phyloP scores from a whole-genome alignment of 1,140 invertebrate species.

The Vanessa tameamea region DNA sequence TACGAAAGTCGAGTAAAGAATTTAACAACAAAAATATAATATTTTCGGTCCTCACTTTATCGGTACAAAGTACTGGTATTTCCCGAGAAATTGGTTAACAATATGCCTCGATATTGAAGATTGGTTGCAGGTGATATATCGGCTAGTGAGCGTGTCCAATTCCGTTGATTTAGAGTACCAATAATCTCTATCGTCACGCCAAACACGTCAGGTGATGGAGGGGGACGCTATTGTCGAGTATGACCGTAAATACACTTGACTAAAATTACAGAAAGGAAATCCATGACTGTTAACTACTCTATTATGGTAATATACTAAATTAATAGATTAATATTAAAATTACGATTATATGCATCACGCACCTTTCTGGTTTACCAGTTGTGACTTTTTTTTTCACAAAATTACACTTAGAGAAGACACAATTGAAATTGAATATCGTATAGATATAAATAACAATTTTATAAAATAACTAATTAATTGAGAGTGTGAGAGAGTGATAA shows the following conservation, averaged over 20 bases:
- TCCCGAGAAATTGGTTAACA: constrained; percentile 31
- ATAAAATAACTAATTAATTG: too few species aligned
- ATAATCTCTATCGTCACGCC: constrained; percentile 59
- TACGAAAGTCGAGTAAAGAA: background rate
- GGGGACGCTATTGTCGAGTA: constrained; percentile 49
- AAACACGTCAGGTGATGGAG: constrained; percentile 54
- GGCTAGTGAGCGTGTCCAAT: constrained; percentile 60
- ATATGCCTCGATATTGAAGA: constrained; percentile 37
- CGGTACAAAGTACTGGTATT: constrained; percentile 31
- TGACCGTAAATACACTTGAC: background rate
- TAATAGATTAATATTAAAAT: too few species aligned
- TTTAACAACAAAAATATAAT: constrained; percentile 4
- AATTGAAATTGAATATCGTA: too few species aligned
- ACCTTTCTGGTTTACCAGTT: too few species aligned
- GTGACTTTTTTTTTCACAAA: too few species aligned
- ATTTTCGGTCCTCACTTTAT: constrained; percentile 12
- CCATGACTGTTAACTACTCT: background rate
- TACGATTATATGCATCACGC: too few species aligned
- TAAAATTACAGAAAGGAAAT: background rate
- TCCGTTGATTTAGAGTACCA: constrained; percentile 64
- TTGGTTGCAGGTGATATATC: constrained; percentile 37
- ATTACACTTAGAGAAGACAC: too few species aligned
- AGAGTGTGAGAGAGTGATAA: too few species aligned
- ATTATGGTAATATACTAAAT: background rate
- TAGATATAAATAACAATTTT: too few species aligned